Conservation (phyloP, 1,140 invertebrate genomes). For the Steinernema khuongi region DNA sequence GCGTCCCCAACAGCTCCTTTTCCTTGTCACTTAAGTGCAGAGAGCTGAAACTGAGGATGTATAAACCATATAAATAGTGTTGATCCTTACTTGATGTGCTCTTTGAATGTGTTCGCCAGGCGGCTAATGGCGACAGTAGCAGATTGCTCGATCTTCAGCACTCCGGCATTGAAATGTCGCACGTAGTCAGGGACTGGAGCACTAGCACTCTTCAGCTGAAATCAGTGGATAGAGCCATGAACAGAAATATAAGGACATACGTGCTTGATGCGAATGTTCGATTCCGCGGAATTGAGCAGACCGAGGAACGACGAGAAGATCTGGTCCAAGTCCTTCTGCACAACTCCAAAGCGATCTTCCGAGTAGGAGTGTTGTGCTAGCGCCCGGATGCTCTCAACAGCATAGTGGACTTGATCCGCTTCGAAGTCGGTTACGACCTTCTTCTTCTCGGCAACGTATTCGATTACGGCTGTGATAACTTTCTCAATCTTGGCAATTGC, state of each 20-base stretch:
- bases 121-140: not conserved
- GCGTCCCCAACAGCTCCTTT: not conserved
- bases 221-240: not conserved
- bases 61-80: not conserved
- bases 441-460: not conserved
- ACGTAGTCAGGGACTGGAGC: not conserved
- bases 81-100: not conserved
- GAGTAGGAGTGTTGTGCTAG: slow-evolving; percentile 21
- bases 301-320: slow-evolving; percentile 68
- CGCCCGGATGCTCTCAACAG: not conserved
- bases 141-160: not conserved
- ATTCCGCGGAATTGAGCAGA: slow-evolving; percentile 64
- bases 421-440: not conserved
- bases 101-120: not conserved
- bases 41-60: not conserved
- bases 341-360: slow-evolving; percentile 74
- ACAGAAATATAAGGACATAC: slow-evolving; percentile 22
- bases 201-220: not conserved
- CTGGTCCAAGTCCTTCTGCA: slow-evolving; percentile 70
- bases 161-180: not conserved
- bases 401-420: not conserved
- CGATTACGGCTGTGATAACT: not conserved
- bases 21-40: not conserved
- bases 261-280: slow-evolving; percentile 27
- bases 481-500: not conserved